These are phyloP conservation scores for Melanotus villosus DNA, from an alignment of 2,888 invertebrate genomes.

Conservation along the genomic window DNA sequence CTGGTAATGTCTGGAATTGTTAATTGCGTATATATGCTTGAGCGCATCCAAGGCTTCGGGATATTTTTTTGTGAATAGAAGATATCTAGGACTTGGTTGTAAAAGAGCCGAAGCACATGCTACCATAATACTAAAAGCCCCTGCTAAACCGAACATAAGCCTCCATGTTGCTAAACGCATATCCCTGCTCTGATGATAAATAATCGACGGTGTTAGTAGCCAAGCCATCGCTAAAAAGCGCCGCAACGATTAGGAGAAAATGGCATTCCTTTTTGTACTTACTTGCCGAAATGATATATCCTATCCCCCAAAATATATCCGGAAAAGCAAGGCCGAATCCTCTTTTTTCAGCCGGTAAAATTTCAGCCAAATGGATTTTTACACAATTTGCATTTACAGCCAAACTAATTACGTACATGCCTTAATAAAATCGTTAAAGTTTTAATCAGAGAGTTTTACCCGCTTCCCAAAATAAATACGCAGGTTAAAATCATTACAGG, in stretches of 20 bases:
- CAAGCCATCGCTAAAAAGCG: conserved; percentile 48
- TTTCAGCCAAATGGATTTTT: conserved; percentile 67
- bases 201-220: conserved; percentile 57
- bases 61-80: conserved; percentile 62
- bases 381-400: conserved; percentile 62
- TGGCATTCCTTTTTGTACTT: conserved; percentile 23
- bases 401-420: too few species aligned
- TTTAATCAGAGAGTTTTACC: too few species aligned
- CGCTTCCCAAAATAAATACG: conserved; percentile 65
- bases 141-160: conserved; percentile 64
- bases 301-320: conserved; percentile 65
- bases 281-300: conserved; percentile 61
- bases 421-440: too few species aligned
- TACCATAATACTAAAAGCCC: conserved; percentile 64
- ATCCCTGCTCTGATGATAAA: conserved; percentile 51
- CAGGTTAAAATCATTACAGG: conserved; percentile 62
- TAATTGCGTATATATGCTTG: conserved; percentile 69
- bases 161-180: conserved; percentile 67
- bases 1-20: conserved; percentile 67
- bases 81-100: conserved; percentile 67
- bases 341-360: conserved; percentile 63
- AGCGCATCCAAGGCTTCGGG: conserved; percentile 64
- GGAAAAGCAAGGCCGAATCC: conserved; percentile 63
- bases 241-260: neutral
- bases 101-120: conserved; percentile 66